Base-by-base conservation (phyloP, 2,888 invertebrate genomes). In the Bimastos eiseni region DNA sequence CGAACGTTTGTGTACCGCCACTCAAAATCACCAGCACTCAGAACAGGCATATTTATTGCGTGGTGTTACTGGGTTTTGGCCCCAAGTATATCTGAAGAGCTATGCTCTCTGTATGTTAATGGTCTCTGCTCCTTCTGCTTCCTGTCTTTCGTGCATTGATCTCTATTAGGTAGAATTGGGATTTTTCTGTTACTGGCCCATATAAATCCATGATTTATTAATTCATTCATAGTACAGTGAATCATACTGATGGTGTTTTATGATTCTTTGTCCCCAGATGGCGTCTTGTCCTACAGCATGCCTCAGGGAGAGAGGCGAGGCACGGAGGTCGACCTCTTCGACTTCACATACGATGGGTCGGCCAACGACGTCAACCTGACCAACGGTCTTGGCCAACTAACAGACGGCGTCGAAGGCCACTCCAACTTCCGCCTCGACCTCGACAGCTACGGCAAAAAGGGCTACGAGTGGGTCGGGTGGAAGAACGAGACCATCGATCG, bases 381-480 rank as follows among this genome's bases (percentile, higher is more conserved):
- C 83, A 96, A 97, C 30, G 98, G 98, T 0, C 95, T 98, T 44
- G 98, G 98, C 3, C 97, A 97, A 94, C 96, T 98, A 92, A 94
- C 97, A 21, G 98, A 98, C 94, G 97, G 98, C 30, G 96, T 96
- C 93, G 96, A 96, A 92, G 98, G 97, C 0, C 97, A 97, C 1
- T 97, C 97, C 93, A 96, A 97, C 94, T 97, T 97, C 95, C 96
- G 97, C 94, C 95, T 96, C 93, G 96, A 96, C 91, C 96, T 96
- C 94, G 96, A 96, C 95, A 97, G 95, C 44, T 38, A 70, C 19
- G 91, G 91, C 0, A 38, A 84, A 13, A 91, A 90, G 86, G 92
- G 92, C 34, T 97, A 97, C 93, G 97, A 97, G 90, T 98, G 98
- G 98, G 97, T 98, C 55, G 98, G 98, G 0, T 98, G 98, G 98